Evolutionary conservation across 2,797 vertebrate genomes (phyloP).

Genomic region (Diglossa cyanea): DNA sequence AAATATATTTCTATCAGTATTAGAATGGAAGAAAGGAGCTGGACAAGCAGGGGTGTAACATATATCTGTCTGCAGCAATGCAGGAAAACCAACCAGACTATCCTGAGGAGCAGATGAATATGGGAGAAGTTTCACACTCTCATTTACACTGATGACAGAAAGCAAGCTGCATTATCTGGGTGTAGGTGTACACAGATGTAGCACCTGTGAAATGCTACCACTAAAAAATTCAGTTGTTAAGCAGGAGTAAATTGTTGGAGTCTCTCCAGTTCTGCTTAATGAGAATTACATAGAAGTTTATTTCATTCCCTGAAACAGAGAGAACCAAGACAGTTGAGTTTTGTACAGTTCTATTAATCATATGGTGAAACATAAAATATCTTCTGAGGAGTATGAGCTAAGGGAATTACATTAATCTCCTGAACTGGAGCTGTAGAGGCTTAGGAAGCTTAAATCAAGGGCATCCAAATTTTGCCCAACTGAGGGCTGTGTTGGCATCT

Average conservation of each 20-base stretch:
- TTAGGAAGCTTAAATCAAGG: constrained; percentile 70
- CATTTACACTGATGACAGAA: neutral
- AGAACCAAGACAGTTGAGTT: neutral
- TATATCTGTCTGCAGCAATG: rapidly evolving
- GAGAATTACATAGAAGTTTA: neutral
- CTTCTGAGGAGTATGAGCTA: constrained; percentile 1
- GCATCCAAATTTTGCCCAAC: constrained; percentile 61
- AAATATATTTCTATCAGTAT: neutral
- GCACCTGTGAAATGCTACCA: neutral
- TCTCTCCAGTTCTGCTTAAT: neutral
- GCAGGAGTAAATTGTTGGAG: neutral
- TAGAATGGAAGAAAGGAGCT: neutral
- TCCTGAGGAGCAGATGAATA: neutral
- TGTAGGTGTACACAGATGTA: neutral
- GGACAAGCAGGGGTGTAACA: neutral
- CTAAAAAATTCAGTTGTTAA: neutral
- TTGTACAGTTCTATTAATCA: constrained; percentile 1
- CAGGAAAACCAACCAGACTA: neutral
- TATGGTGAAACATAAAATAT: constrained; percentile 13
- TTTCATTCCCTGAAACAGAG: neutral
- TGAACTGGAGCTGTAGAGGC: constrained; percentile 55
- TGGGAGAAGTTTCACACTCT: neutral
- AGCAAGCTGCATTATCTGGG: neutral
- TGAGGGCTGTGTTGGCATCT: constrained; percentile 49
- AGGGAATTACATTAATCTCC: constrained; percentile 63